These are phyloP conservation scores for Aleiodes testaceus DNA, from an alignment of 2,888 invertebrate species.

Conservation along the genomic window DNA sequence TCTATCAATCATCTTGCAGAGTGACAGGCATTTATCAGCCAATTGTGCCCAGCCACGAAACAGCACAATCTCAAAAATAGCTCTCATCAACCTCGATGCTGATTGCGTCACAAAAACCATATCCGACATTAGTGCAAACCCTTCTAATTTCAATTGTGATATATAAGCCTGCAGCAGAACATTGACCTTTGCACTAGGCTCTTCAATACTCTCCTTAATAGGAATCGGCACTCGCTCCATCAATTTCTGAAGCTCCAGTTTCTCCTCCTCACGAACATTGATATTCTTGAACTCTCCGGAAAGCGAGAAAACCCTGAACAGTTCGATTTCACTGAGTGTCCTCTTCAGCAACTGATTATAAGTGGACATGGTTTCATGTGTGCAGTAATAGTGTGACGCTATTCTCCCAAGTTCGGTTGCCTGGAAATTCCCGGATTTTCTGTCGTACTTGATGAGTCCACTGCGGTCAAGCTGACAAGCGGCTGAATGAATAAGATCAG, in stretches of 20 bases:
- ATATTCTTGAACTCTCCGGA: constrained; percentile 96
- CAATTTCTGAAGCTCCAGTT: constrained; percentile 95
- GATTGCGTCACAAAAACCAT: constrained; percentile 99
- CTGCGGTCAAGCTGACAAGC: constrained; percentile 92
- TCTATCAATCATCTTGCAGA: constrained; percentile 99
- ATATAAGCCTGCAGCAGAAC: constrained; percentile 97
- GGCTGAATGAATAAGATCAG: constrained; percentile 96
- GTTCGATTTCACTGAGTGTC: constrained; percentile 96
- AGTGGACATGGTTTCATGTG: constrained; percentile 96
- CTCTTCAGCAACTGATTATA: constrained; percentile 98
- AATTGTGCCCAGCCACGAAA: constrained; percentile 96
- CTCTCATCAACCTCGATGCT: constrained; percentile 93
- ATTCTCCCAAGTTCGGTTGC: constrained; percentile 97
- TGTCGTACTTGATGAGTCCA: constrained; percentile 95
- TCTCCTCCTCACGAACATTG: constrained; percentile 96
- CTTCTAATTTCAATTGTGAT: constrained; percentile 97
- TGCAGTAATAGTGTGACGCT: constrained; percentile 98
- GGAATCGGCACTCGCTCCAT: constrained; percentile 96
- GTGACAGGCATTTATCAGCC: constrained; percentile 94
- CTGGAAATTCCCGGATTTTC: constrained; percentile 90
- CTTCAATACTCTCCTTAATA: constrained; percentile 98
- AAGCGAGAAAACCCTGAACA: constrained; percentile 98
- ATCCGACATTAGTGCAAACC: constrained; percentile 98
- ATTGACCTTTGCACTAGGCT: constrained; percentile 97
- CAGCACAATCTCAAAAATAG: constrained; percentile 97